Conservation (phyloP, 2,797 vertebrate genomes). For the Salmo trutta region DNA sequence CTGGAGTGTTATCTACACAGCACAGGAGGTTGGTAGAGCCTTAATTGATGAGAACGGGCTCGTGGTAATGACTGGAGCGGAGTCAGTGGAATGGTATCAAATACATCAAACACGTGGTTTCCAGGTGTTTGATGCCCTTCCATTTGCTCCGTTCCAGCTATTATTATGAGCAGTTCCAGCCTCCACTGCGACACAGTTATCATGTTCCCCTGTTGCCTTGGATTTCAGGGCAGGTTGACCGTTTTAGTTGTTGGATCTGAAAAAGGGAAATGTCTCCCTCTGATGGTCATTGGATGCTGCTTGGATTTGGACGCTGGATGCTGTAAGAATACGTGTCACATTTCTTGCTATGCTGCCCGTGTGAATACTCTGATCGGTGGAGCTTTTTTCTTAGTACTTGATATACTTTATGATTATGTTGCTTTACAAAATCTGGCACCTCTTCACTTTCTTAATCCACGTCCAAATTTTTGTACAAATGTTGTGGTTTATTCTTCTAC, state of each 20-base stretch:
- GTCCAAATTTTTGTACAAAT: neutral
- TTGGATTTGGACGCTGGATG: neutral
- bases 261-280: conserved; percentile 59
- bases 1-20: too few species aligned
- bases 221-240: conserved; percentile 11
- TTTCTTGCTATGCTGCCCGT: neutral
- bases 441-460: neutral
- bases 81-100: too few species aligned
- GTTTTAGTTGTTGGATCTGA: neutral
- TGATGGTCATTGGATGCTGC: conserved; percentile 37
- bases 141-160: too few species aligned
- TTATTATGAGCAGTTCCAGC: too few species aligned
- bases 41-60: too few species aligned
- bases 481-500: neutral
- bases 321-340: neutral
- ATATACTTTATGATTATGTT: neutral
- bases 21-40: too few species aligned
- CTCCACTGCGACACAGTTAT: neutral
- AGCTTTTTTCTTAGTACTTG: neutral
- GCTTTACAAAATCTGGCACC: neutral
- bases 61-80: too few species aligned
- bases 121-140: too few species aligned
- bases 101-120: too few species aligned
- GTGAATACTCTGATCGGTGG: neutral
- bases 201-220: neutral